Evolutionary conservation across 2,888 invertebrate species (phyloP).

Genomic region (Slavum lentiscoides): DNA sequence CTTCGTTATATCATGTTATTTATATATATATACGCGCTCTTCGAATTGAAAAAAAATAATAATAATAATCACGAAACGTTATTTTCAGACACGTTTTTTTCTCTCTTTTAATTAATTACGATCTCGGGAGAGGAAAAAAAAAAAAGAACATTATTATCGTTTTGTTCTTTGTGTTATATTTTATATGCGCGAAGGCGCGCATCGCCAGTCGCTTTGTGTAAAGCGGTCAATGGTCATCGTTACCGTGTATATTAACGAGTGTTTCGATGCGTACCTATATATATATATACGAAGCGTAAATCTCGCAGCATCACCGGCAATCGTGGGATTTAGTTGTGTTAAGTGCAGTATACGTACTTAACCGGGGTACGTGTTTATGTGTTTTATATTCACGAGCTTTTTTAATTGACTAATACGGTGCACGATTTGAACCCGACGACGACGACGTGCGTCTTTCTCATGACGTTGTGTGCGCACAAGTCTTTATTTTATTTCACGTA

Average conservation of each 20-base stretch:
- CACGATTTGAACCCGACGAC: constrained; percentile 31
- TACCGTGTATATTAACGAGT: constrained; percentile 24
- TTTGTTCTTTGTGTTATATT: neutral
- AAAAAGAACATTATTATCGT: neutral
- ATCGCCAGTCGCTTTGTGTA: constrained; percentile 7
- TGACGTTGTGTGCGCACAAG: no score
- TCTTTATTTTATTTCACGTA: no score
- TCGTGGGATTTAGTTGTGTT: constrained; percentile 33
- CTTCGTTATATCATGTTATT: no score
- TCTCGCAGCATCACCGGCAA: constrained; percentile 9
- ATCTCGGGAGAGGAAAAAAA: constrained; percentile 19
- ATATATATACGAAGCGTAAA: constrained; percentile 8
- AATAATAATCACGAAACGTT: no score
- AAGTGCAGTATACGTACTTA: neutral
- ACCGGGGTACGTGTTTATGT: neutral
- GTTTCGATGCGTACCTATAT: no score
- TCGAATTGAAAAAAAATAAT: no score
- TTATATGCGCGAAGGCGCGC: no score
- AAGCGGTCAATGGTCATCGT: constrained; percentile 1
- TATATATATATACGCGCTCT: no score
- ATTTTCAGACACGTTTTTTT: no score
- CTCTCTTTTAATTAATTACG: constrained; percentile 29
- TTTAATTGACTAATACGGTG: constrained; percentile 34
- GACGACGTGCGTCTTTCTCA: neutral
- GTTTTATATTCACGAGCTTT: constrained; percentile 38